Conservation (phyloP, 2,888 invertebrate species). For the Cynaeus angustus region DNA sequence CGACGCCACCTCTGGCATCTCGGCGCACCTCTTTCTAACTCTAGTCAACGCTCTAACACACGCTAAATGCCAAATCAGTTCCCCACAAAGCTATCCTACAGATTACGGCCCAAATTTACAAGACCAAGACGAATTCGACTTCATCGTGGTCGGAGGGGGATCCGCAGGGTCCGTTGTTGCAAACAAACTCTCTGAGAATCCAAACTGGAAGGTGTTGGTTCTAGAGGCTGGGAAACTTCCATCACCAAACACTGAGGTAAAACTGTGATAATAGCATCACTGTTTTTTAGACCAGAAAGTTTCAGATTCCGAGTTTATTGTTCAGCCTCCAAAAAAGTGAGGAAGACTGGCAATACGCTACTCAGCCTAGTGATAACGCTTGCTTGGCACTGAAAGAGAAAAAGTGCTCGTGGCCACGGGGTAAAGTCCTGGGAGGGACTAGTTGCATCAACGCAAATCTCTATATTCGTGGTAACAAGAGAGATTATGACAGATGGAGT, state of each 20-base stretch:
- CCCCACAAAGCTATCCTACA: conserved; percentile 56
- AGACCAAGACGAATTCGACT: conserved; percentile 69
- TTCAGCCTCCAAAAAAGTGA: conserved; percentile 59
- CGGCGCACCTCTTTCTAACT: conserved; percentile 74
- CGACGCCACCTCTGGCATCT: conserved; percentile 67
- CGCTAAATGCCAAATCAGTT: conserved; percentile 67
- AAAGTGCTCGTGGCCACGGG: conserved; percentile 74
- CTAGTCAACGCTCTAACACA: conserved; percentile 76
- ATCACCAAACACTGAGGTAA: conserved; percentile 69
- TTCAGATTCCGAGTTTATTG: conserved; percentile 69
- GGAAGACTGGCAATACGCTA: conserved; percentile 70
- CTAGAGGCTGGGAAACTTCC: conserved; percentile 75
- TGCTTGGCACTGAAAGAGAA: conserved; percentile 67
- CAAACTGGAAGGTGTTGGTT: conserved; percentile 72
- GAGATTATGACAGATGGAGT: conserved; percentile 80
- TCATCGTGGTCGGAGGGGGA: conserved; percentile 73
- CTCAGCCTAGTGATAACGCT: conserved; percentile 70
- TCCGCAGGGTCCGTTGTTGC: conserved; percentile 75
- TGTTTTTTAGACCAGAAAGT: conserved; percentile 27
- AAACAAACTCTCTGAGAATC: conserved; percentile 70
- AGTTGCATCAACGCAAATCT: conserved; percentile 80
- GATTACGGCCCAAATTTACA: conserved; percentile 56
- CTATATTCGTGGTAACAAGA: conserved; percentile 77
- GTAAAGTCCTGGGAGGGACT: conserved; percentile 79
- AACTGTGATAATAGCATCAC: too few species aligned